These are phyloP conservation scores for Molanna angustata DNA, from an alignment of 2,888 invertebrate genomes.

Conservation along the genomic window DNA sequence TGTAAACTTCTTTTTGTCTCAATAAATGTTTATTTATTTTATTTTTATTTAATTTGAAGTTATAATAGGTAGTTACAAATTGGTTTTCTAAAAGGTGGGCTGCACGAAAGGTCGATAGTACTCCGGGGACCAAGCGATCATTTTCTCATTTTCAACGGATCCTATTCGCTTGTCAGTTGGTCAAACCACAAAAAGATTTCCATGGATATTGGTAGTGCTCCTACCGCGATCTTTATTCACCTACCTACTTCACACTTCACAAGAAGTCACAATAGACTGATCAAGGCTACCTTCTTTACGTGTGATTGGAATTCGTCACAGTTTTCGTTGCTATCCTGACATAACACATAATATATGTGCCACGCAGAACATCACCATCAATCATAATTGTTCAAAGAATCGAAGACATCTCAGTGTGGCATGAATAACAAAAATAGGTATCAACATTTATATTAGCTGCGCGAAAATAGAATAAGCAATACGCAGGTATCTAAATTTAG, in stretches of 20 bases:
- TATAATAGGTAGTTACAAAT: background rate
- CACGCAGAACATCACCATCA: slow-evolving; percentile 18
- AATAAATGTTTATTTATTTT: no score
- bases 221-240: no score
- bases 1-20: no score
- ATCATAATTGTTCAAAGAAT: slow-evolving; percentile 16
- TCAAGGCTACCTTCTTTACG: no score
- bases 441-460: no score
- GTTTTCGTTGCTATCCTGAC: slow-evolving; percentile 14
- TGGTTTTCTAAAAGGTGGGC: background rate
- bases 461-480: no score
- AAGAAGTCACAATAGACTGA: slow-evolving; percentile 8
- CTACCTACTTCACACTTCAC: slow-evolving; percentile 3
- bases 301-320: slow-evolving; percentile 18
- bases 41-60: no score
- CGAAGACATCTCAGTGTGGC: background rate
- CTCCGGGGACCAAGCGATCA: slow-evolving; percentile 27
- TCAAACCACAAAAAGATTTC: slow-evolving; percentile 1
- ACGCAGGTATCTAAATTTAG: no score
- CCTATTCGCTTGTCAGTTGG: slow-evolving; percentile 19
- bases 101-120: no score
- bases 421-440: slow-evolving; percentile 10
- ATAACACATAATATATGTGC: no score
- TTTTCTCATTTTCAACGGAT: slow-evolving; percentile 23
- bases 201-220: no score